phyloP scores from a whole-genome alignment of 2,113 vertebrate genomes.

The Emydocephalus ijimae region DNA sequence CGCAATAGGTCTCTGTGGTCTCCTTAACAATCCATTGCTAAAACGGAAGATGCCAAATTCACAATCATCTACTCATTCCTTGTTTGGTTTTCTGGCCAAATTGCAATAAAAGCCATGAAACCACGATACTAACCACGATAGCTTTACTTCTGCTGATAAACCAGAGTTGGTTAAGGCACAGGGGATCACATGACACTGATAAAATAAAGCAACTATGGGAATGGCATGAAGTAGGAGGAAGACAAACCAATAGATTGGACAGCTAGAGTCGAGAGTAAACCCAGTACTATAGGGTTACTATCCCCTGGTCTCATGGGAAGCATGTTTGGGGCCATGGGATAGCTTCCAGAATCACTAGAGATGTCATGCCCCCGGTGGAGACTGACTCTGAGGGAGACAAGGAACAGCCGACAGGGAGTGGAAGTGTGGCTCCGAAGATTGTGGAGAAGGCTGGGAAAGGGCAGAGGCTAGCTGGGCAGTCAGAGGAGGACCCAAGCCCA shows the following conservation, averaged over 20 bases:
- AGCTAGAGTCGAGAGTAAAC: neutral
- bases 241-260: neutral
- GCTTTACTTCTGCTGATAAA: neutral
- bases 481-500: too few species aligned
- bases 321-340: neutral
- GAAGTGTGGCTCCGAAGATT: too few species aligned
- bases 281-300: neutral
- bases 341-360: neutral
- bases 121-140: neutral
- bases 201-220: neutral
- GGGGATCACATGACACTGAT: neutral
- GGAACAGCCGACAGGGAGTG: too few species aligned
- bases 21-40: neutral
- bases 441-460: too few species aligned
- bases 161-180: neutral
- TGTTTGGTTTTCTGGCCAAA: neutral
- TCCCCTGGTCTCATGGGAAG: neutral
- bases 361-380: neutral
- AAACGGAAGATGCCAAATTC: too few species aligned
- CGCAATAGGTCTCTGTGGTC: neutral
- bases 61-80: neutral
- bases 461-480: too few species aligned
- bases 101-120: neutral
- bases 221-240: neutral
- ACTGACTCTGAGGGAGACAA: too few species aligned